Percentiles rank a stretch among this genome's conserved stretches.
Conservation (phyloP, 2,113 vertebrate species). For the Python bivittatus region DNA sequence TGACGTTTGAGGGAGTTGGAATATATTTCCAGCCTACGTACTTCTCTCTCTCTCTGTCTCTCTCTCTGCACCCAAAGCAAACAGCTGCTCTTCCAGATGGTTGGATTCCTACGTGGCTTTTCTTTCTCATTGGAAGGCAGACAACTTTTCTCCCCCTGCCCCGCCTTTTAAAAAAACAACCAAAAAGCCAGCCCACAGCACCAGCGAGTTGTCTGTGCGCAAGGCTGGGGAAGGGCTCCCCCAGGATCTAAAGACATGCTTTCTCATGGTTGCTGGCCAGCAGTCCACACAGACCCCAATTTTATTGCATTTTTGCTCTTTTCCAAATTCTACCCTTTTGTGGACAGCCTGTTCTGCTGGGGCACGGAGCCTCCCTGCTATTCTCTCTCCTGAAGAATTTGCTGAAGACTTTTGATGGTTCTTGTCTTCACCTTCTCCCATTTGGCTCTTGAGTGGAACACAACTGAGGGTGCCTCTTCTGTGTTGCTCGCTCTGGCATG, state of each 20-base stretch:
- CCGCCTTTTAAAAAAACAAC: neutral
- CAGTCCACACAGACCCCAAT: neutral
- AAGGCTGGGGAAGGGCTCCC: neutral
- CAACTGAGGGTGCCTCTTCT: fast-evolving
- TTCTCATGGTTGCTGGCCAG: neutral
- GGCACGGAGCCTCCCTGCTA: neutral
- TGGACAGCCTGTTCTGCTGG: fast-evolving
- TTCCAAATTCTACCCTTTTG: neutral
- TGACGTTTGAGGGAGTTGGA: neutral
- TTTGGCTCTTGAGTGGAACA: neutral
- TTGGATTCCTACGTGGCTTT: fast-evolving
- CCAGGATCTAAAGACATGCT: neutral
- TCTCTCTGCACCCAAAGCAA: neutral
- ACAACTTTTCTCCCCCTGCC: neutral
- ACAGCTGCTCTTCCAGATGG: neutral
- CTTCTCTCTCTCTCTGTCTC: neutral
- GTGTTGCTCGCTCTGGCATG: fast-evolving
- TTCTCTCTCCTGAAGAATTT: fast-evolving
- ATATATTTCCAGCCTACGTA: neutral
- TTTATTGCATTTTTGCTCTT: neutral
- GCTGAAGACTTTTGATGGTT: fast-evolving
- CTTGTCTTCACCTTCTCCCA: fast-evolving
- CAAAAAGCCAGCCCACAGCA: neutral
- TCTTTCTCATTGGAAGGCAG: neutral
- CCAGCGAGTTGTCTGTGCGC: neutral